Evolutionary conservation across 2,113 vertebrate species (phyloP).

Genomic region (Corvus hawaiiensis): DNA sequence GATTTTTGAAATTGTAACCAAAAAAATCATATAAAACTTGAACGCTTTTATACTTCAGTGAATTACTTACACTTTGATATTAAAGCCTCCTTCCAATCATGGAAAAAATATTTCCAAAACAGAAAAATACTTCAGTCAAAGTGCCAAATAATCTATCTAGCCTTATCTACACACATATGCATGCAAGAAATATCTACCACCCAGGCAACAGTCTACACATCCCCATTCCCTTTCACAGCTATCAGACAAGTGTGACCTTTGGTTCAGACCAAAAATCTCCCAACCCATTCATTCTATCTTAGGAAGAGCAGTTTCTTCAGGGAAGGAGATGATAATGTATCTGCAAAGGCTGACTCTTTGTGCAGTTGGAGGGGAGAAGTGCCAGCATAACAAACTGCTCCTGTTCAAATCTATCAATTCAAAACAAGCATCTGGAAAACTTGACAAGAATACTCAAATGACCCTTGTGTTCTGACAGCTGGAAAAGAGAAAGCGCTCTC

Average conservation of each 20-base stretch:
- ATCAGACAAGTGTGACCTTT: conserved; percentile 52
- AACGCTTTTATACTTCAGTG: neutral
- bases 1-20: neutral
- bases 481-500: conserved; percentile 27
- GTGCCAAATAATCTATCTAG: neutral
- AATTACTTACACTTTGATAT: neutral
- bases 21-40: neutral
- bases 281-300: conserved; percentile 10
- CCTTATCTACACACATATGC: conserved; percentile 14
- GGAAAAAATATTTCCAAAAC: neutral
- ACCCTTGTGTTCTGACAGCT: conserved; percentile 34
- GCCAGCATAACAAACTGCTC: conserved; percentile 62
- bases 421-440: conserved; percentile 67
- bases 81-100: neutral
- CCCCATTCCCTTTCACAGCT: neutral
- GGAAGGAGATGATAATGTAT: conserved; percentile 45
- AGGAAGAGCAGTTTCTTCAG: neutral
- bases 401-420: conserved; percentile 62
- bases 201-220: neutral
- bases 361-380: conserved; percentile 12
- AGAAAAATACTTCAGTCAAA: neutral
- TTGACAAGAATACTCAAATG: conserved; percentile 61
- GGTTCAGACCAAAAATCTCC: conserved; percentile 38
- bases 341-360: conserved; percentile 40
- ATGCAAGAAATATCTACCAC: neutral